phyloP scores from a whole-genome alignment of 1,140 invertebrate genomes.

The Euwallacea fornicatus region DNA sequence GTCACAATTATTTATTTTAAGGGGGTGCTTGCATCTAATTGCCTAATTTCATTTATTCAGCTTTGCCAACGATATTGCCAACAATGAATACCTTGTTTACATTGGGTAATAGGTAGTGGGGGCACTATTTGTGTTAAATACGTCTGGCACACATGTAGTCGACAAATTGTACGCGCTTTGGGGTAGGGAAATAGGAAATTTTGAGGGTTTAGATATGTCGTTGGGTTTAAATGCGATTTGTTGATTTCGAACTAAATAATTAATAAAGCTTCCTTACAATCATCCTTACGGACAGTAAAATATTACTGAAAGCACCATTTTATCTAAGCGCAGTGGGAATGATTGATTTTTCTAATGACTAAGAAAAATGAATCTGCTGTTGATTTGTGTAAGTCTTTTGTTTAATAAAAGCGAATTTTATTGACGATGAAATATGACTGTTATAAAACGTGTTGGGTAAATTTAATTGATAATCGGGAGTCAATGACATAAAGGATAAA shows the following conservation, averaged over 20 bases:
- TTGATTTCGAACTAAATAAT: too few relatives aligned
- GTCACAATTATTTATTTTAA: too few relatives aligned
- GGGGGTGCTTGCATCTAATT: neutral
- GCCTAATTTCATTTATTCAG: slow-evolving; percentile 7
- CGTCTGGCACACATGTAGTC: neutral
- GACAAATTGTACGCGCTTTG: neutral
- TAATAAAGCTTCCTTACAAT: neutral
- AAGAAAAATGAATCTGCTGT: neutral
- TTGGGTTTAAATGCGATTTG: too few relatives aligned
- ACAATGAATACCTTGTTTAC: slow-evolving; percentile 5
- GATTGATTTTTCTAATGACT: slow-evolving; percentile 6
- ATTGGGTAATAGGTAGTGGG: slow-evolving; percentile 1
- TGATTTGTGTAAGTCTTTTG: slow-evolving; percentile 7
- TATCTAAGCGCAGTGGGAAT: neutral
- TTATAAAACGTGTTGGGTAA: too few relatives aligned
- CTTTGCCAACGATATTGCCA: slow-evolving; percentile 7
- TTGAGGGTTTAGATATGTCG: too few relatives aligned
- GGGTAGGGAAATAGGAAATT: too few relatives aligned
- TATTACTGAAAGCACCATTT: slow-evolving; percentile 8
- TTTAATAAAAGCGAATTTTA: neutral
- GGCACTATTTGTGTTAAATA: slow-evolving; percentile 1
- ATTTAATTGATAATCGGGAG: neutral
- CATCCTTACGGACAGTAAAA: neutral
- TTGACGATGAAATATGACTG: neutral
- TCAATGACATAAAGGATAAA: slow-evolving; percentile 2